phyloP scores from a whole-genome alignment of 2,888 invertebrate genomes.

The Serripes groenlandicus region DNA sequence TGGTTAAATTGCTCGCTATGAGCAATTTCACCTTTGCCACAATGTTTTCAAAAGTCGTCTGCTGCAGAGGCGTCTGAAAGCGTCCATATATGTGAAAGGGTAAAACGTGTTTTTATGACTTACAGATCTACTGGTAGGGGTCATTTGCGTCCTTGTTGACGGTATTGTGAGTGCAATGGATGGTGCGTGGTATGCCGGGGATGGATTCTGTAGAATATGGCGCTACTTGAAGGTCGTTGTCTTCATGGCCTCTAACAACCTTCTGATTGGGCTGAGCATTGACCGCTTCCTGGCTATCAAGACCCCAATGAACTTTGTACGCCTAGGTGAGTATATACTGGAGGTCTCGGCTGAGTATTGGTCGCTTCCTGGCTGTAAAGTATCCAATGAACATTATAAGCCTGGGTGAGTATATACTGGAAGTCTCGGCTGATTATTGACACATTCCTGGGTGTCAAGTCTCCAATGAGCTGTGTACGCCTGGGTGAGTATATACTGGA shows the following conservation, averaged over 20 bases:
- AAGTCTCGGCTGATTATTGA: constrained; percentile 58
- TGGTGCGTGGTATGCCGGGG: constrained; percentile 59
- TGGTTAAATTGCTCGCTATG: neutral
- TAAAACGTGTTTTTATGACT: neutral
- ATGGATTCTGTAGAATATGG: constrained; percentile 50
- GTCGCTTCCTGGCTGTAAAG: no score
- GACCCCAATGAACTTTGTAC: constrained; percentile 51
- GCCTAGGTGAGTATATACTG: constrained; percentile 33
- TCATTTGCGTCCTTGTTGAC: constrained; percentile 38
- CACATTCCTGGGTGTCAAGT: constrained; percentile 59
- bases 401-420: no score
- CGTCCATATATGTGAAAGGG: neutral
- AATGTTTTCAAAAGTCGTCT: neutral
- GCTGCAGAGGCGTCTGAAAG: neutral
- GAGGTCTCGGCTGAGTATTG: no score
- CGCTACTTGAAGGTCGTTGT: constrained; percentile 45
- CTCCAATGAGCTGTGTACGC: constrained; percentile 46
- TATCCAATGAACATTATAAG: no score
- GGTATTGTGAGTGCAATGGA: constrained; percentile 34
- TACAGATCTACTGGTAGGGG: constrained; percentile 44
- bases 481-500: constrained; percentile 37
- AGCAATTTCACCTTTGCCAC: neutral
- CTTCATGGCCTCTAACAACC: constrained; percentile 57
- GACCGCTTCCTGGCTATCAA: constrained; percentile 62
- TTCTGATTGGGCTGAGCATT: constrained; percentile 58